Evolutionary conservation across 1,140 invertebrate species (phyloP).

Genomic region (Zaprionus kolodkinae): DNA sequence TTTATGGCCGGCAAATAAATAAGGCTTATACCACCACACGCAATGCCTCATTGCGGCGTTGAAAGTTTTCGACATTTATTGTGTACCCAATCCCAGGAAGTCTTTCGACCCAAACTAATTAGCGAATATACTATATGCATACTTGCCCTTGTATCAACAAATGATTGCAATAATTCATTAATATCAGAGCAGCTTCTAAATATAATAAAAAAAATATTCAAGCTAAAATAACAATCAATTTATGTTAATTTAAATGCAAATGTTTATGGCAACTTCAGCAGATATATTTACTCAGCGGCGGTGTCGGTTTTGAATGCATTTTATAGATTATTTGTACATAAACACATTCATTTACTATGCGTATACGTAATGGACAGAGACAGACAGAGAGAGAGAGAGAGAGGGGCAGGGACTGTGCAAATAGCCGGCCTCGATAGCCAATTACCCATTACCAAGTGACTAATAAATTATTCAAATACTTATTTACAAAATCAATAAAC

Average conservation of each 20-base stretch:
- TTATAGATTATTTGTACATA: conserved; percentile 1
- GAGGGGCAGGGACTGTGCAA: not conserved
- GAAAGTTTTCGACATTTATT: conserved; percentile 81
- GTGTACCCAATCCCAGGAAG: conserved; percentile 40
- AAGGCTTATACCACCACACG: conserved; percentile 82
- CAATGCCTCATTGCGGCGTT: conserved; percentile 81
- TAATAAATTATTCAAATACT: conserved; percentile 33
- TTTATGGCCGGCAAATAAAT: conserved; percentile 82
- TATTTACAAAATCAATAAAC: conserved; percentile 38
- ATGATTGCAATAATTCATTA: conserved; percentile 22
- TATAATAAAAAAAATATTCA: not conserved
- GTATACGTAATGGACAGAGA: conserved; percentile 1
- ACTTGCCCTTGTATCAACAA: not conserved
- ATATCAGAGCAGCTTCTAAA: not conserved
- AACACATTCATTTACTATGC: conserved; percentile 1
- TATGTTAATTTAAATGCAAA: conserved; percentile 9
- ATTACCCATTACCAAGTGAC: conserved; percentile 8
- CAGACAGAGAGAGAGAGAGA: not conserved
- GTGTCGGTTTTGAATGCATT: conserved; percentile 8
- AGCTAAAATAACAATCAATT: conserved; percentile 7
- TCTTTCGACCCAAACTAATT: conserved; percentile 27
- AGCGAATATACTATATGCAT: not conserved
- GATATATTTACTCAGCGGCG: conserved; percentile 1
- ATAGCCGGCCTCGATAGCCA: conserved; percentile 8
- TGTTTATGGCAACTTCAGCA: conserved; percentile 10